Conservation (phyloP, 2,797 vertebrate species). For the Melanotaenia maccullochi region DNA sequence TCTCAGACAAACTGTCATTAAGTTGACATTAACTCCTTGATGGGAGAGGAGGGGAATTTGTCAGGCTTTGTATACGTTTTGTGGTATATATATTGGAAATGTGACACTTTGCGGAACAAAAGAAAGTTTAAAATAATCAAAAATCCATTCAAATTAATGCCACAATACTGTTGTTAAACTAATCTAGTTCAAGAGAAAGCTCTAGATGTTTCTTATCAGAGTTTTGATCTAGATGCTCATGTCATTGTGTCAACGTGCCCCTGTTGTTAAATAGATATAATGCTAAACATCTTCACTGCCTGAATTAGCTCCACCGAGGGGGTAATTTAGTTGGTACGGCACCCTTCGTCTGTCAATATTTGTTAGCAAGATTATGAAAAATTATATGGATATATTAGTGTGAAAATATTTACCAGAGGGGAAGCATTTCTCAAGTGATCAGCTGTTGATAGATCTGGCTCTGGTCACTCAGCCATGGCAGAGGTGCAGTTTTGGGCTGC, state of each 20-base stretch:
- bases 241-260: no score
- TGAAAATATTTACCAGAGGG: no score
- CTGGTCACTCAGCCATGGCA: neutral
- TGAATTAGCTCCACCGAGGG: no score
- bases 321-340: no score
- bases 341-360: no score
- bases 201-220: neutral
- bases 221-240: neutral
- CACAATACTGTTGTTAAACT: neutral
- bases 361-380: no score
- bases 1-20: slow-evolving; percentile 93
- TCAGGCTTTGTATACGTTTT: slow-evolving; percentile 60
- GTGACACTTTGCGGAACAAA: neutral
- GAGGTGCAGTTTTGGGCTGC: neutral
- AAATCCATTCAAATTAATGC: neutral
- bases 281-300: no score
- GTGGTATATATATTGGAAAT: slow-evolving; percentile 21
- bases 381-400: no score
- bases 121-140: neutral
- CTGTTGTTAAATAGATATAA: no score
- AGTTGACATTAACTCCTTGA: slow-evolving; percentile 92
- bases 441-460: neutral
- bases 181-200: neutral
- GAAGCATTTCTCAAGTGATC: neutral
- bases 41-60: slow-evolving; percentile 80